These are phyloP conservation scores for Sinelater perroti DNA, from an alignment of 2,888 invertebrate genomes.

Conservation along the genomic window DNA sequence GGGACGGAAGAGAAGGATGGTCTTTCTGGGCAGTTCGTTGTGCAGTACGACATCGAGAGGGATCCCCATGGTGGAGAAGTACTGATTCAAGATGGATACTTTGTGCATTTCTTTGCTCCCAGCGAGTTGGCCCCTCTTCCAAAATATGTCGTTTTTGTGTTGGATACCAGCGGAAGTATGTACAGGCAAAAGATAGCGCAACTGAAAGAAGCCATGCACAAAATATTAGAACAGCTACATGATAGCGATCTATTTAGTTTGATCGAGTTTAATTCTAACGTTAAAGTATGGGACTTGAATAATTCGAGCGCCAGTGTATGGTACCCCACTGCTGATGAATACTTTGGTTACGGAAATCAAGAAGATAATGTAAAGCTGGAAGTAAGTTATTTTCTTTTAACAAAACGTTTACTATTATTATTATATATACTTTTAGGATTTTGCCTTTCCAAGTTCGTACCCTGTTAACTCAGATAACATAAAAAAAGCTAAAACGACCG, in stretches of 20 bases:
- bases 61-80: conserved; percentile 67
- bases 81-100: conserved; percentile 74
- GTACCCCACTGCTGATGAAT: conserved; percentile 42
- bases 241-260: conserved; percentile 73
- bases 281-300: conserved; percentile 65
- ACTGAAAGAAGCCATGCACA: conserved; percentile 73
- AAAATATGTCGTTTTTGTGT: conserved; percentile 77
- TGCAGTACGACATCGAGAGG: conserved; percentile 75
- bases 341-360: background rate
- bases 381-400: too few species aligned
- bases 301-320: conserved; percentile 58
- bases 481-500: conserved; percentile 67
- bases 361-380: too few species aligned
- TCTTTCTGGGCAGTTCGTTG: conserved; percentile 71
- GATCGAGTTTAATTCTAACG: conserved; percentile 68
- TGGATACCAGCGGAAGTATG: conserved; percentile 82
- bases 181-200: conserved; percentile 72
- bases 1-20: conserved; percentile 60
- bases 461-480: conserved; percentile 66
- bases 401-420: too few species aligned
- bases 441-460: conserved; percentile 62
- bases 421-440: conserved; percentile 48
- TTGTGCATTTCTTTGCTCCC: conserved; percentile 80
- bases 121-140: conserved; percentile 65
- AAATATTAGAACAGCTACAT: conserved; percentile 71